These are phyloP conservation scores for Lepidochitona cinerea DNA, from an alignment of 2,888 invertebrate species.

Conservation along the genomic window DNA sequence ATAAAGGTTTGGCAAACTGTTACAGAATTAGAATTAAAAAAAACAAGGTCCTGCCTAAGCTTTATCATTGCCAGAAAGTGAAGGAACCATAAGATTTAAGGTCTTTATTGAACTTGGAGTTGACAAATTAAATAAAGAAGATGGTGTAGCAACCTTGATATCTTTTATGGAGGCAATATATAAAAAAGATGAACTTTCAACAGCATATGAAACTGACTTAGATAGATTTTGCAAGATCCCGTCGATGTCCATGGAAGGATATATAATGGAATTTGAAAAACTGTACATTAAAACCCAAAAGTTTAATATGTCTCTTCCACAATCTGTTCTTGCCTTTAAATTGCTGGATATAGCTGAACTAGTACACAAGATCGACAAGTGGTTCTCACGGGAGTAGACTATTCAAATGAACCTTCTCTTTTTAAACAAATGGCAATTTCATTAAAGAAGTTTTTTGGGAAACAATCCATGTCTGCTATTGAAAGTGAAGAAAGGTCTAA, in stretches of 20 bases:
- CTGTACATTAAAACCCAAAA: neutral
- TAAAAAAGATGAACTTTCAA: neutral
- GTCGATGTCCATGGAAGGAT: neutral
- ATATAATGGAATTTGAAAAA: neutral
- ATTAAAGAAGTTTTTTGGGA: neutral
- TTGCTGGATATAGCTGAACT: neutral
- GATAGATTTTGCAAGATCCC: neutral
- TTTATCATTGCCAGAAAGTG: neutral
- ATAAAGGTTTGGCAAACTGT: neutral
- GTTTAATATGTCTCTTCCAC: neutral
- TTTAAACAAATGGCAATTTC: neutral
- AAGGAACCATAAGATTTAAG: neutral
- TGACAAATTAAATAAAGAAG: neutral
- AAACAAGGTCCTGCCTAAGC: neutral
- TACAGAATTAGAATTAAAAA: neutral
- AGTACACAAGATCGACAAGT: neutral
- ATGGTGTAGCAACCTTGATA: neutral
- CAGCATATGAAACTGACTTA: neutral
- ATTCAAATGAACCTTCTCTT: neutral
- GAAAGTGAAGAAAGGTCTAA: too few species aligned
- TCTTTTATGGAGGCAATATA: neutral
- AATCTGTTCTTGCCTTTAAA: neutral
- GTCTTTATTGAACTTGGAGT: neutral
- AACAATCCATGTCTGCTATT: neutral
- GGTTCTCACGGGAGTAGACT: neutral